Evolutionary conservation across 2,888 invertebrate species (phyloP).

Genomic region (Terebella lapidaria): DNA sequence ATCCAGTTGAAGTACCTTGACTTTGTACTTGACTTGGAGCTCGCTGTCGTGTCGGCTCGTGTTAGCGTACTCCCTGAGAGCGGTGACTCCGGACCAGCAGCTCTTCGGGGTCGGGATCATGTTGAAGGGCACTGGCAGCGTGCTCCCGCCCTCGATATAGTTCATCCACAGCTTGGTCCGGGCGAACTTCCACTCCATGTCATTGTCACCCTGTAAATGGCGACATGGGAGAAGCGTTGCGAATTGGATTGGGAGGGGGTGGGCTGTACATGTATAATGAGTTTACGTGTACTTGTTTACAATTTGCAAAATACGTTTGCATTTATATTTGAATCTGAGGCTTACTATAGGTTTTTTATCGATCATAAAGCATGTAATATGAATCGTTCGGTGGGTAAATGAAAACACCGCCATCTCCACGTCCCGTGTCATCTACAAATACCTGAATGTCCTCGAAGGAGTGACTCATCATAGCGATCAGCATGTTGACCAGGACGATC

Average conservation of each 20-base stretch:
- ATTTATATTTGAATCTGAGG: no score
- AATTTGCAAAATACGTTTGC: neutral
- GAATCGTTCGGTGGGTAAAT: no score
- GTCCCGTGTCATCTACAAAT: no score
- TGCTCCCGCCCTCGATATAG: conserved; percentile 66
- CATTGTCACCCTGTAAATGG: conserved; percentile 49
- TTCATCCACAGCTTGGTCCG: conserved; percentile 70
- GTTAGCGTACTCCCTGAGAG: conserved; percentile 6
- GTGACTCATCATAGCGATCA: conserved; percentile 28
- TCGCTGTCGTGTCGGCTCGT: no score
- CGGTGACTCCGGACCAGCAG: conserved; percentile 36
- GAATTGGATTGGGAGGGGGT: no score
- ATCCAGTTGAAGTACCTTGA: no score
- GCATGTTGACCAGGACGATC: conserved; percentile 26
- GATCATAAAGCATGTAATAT: no score
- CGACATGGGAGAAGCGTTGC: no score
- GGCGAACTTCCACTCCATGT: conserved; percentile 73
- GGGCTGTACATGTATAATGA: no score
- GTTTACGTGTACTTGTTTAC: neutral
- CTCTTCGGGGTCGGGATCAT: conserved; percentile 57
- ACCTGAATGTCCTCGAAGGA: conserved; percentile 27
- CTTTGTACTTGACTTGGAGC: no score
- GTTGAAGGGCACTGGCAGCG: conserved; percentile 68
- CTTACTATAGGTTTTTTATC: no score
- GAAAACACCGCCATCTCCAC: no score